Base-by-base conservation (phyloP, 2,113 vertebrate genomes). In the Tympanuchus pallidicinctus region DNA sequence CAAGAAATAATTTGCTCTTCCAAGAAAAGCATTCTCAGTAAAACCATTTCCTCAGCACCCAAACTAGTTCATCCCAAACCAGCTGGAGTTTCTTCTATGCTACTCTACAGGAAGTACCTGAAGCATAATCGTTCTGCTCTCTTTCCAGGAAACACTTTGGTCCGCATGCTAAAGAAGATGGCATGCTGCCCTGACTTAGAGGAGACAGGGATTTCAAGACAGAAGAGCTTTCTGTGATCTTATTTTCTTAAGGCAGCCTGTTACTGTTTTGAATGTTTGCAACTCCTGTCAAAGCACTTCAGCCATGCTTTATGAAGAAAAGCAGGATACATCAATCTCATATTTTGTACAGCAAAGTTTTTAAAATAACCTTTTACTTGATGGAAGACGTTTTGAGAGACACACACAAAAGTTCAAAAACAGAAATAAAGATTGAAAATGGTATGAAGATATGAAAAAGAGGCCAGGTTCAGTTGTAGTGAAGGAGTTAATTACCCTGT, bases 341-440 rank as follows among this genome's bases (percentile, higher is more conserved):
- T n/a, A 30, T 48, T 76, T 63, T 34, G 22, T 30, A n/a, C 12
- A 63, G 10, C 30, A 32, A 66, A 66, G 24, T 52, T 45, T 74
- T 73, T 30, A 61, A 76, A 90, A 82, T 12, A 4, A 75, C 40
- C 74, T 59, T 83, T 97, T 93, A 96, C 95, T 93, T 97, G 96
- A 95, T 94, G 96, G 71, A 97, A 81, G 19, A 90, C 40, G 50
- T 97, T 96, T 88, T 86, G 94, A 81, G 98, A 93, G 65, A 94
- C 59, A 86, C 79, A 28, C 52, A 20, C 19, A 92, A 94, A 50
- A 97, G 91, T n/a, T 97, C 90, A 92, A 98, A 94, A 82, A 96
- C 93, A 90, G 93, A 94, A 92, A 91, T 82, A 86, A 97, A 97
- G 71, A 97, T 93, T 88, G 97, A 90, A 77, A 96, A 65, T 90